A percentile compares a stretch with the other conserved stretches of the same genome.
Conservation (phyloP, 2,888 invertebrate genomes). For the Noctua fimbriata region DNA sequence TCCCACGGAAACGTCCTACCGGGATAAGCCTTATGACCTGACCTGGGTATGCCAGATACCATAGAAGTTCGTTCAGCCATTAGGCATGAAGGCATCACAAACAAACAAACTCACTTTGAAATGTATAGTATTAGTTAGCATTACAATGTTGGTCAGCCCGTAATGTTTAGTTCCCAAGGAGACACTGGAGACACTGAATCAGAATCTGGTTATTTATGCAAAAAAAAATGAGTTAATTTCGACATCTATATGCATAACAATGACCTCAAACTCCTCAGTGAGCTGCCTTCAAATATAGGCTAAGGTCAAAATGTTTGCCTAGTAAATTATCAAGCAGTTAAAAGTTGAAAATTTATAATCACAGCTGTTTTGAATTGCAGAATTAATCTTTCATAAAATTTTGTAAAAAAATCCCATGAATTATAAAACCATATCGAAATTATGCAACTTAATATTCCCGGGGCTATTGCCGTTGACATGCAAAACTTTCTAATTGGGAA, state of each 20-base stretch:
- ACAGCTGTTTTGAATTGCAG: not conserved
- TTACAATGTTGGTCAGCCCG: not conserved
- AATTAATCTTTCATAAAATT: not conserved
- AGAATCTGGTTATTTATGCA: not conserved
- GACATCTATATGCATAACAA: not conserved
- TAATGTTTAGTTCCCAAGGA: not conserved
- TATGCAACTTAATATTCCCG: not conserved
- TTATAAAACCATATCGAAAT: not conserved
- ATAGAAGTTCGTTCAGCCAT: not conserved
- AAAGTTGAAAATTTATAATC: not conserved
- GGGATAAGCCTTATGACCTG: not conserved
- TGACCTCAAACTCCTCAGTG: not conserved
- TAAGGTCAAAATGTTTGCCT: conserved; percentile 36
- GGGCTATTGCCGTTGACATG: too few species aligned
- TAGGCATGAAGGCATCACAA: not conserved
- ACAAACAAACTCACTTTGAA: not conserved
- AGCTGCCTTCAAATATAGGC: conserved; percentile 18
- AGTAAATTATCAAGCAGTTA: not conserved
- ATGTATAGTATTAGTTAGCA: not conserved
- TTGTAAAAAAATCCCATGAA: not conserved
- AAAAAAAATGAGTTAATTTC: not conserved
- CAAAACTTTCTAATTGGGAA: too few species aligned
- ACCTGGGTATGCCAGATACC: not conserved
- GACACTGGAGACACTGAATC: not conserved
- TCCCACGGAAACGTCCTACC: not conserved